Evolutionary conservation across 2,113 vertebrate genomes (phyloP).

Genomic region (Xyrauchen texanus): DNA sequence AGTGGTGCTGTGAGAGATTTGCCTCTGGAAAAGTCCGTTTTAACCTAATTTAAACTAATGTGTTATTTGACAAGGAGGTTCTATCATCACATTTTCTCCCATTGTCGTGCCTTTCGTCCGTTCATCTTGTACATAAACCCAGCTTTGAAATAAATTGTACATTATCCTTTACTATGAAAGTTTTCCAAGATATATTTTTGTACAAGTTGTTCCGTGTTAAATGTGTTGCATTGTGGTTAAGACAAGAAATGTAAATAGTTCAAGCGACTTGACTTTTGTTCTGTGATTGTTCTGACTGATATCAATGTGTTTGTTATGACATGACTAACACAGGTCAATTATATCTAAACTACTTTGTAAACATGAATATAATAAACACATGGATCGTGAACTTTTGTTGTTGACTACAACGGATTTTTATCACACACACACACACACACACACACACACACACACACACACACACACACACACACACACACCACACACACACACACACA

Average conservation of each 20-base stretch:
- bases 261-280: constrained; percentile 60
- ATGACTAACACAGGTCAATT: constrained; percentile 49
- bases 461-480: no score
- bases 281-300: constrained; percentile 65
- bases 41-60: constrained; percentile 48
- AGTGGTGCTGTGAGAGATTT: background rate
- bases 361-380: constrained; percentile 55
- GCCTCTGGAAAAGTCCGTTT: background rate
- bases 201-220: constrained; percentile 83
- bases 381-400: constrained; percentile 38
- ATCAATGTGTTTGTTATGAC: constrained; percentile 62
- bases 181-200: constrained; percentile 93
- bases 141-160: constrained; percentile 75
- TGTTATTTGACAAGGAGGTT: constrained; percentile 42
- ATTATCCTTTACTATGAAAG: constrained; percentile 84
- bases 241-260: constrained; percentile 75
- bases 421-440: no score
- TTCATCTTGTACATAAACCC: constrained; percentile 63
- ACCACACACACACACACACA: no score
- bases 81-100: constrained; percentile 53
- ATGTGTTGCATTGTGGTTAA: constrained; percentile 74
- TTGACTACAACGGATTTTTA: constrained; percentile 17
- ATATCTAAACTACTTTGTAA: no score
- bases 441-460: no score
- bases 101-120: constrained; percentile 69